Conservation (phyloP, 2,797 vertebrate species). For the Toxotes lorentzi region DNA sequence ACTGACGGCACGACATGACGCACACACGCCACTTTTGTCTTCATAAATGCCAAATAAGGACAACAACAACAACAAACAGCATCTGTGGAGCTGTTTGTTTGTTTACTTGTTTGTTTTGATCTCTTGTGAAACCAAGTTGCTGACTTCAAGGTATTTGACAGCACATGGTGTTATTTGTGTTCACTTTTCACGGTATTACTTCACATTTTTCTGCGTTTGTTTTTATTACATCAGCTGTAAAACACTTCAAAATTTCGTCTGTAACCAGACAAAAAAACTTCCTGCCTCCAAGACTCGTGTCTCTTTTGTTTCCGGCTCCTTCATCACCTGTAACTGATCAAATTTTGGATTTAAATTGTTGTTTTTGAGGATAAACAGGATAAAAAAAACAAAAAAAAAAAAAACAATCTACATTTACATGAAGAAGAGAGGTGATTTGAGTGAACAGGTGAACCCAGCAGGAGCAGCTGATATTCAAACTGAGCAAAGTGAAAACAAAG, state of each 20-base stretch:
- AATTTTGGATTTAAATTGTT: no score
- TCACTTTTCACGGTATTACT: neutral
- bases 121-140: neutral
- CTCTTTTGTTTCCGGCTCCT: conserved; percentile 24
- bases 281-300: neutral
- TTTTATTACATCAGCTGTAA: neutral
- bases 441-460: conserved; percentile 30
- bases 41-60: conserved; percentile 31
- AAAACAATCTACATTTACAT: neutral
- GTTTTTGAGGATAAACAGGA: neutral
- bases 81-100: neutral
- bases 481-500: conserved; percentile 70
- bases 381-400: neutral
- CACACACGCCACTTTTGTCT: conserved; percentile 10
- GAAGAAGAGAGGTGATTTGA: accelerated
- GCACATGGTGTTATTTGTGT: conserved; percentile 1
- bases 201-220: neutral
- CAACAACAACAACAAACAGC: neutral
- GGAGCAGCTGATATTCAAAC: conserved; percentile 56
- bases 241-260: neutral
- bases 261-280: neutral
- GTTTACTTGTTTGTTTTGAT: conserved; percentile 4
- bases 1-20: conserved; percentile 11
- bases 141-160: conserved; percentile 1
- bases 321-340: conserved; percentile 7